Evolutionary conservation across 2,888 invertebrate genomes (phyloP), one percentile per base, ranked within the genome.

Genomic region (Thecophora atra): DNA sequence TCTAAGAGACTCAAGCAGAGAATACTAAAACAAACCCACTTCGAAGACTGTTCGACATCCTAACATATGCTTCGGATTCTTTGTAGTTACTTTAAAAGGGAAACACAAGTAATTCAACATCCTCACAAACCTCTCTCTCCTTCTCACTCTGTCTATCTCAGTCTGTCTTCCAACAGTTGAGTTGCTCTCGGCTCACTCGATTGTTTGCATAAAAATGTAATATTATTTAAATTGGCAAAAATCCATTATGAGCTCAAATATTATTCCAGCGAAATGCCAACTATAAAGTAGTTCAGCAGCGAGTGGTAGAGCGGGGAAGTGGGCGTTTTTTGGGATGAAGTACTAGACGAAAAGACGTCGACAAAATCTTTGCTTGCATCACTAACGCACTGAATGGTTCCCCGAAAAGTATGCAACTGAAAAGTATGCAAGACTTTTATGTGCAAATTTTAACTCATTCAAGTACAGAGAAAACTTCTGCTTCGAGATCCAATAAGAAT

Each of bases 191-290:
- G 21, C 11, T 17, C 26, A 58, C 26, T 28, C 26, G 2, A 24
- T 5, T 78, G 76, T 79, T 79, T 79, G 77, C 78, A 77, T 78
- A 77, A 78, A 77, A 77, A 73, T 73, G 77, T 75, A 78, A 77
- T 78, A 79, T 78, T 78, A 78, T 78, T 77, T 76, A 76, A 77
- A 79, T 78, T 79, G 77, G 74, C 78, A 75, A 76, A 75, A 75
- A 74, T 75, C 76, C 75, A 76, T 76, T 76, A 76, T 75, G 74
- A 75, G 70, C 72, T 74, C 75, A 76, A 76, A 75, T 75, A 75
- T 75, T 75, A 73, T 76, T 75, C 72, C 71, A 74, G 66, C 54
- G 72, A 73, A 76, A 76, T 74, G 74, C 74, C 65, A 76, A 74
- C 51, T 21, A 63, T 42, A 4, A 63, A 42, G 21, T 17, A n/a